A percentile compares a stretch with the other conserved stretches of the same genome.
Evolutionary conservation across 2,797 vertebrate genomes (phyloP).

Genomic region (Oophaga sylvatica): DNA sequence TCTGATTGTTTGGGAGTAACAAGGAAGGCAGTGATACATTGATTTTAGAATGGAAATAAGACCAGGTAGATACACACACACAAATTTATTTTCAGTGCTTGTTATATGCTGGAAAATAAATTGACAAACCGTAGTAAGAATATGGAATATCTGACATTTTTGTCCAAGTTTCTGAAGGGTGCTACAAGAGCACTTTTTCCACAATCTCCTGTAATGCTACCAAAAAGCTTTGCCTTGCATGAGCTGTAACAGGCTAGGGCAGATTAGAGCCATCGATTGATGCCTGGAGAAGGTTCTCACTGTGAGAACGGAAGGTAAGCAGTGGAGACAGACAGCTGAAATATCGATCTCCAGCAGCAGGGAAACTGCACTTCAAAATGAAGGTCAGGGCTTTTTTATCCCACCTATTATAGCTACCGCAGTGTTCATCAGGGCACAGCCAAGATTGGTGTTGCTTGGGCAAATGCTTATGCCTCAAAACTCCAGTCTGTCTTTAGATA

Average conservation of each 20-base stretch:
- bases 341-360: slow-evolving; percentile 82
- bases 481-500: slow-evolving; percentile 36
- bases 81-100: background rate
- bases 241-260: slow-evolving; percentile 88
- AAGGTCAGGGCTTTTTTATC: slow-evolving; percentile 81
- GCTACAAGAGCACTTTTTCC: slow-evolving; percentile 68
- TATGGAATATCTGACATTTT: slow-evolving; percentile 62
- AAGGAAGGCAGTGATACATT: background rate
- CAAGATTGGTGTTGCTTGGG: slow-evolving; percentile 44
- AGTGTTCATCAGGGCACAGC: slow-evolving; percentile 57
- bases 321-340: slow-evolving; percentile 74
- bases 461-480: slow-evolving; percentile 40
- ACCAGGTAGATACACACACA: too few species aligned
- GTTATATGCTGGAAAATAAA: background rate
- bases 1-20: background rate
- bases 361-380: slow-evolving; percentile 78
- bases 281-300: slow-evolving; percentile 84
- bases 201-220: slow-evolving; percentile 76
- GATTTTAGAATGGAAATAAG: background rate
- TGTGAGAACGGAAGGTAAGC: slow-evolving; percentile 76
- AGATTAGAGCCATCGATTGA: slow-evolving; percentile 95
- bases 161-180: slow-evolving; percentile 68
- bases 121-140: background rate
- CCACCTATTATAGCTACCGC: slow-evolving; percentile 74
- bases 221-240: slow-evolving; percentile 87